phyloP scores from a whole-genome alignment of 2,888 invertebrate species.

The Tholera decimalis region DNA sequence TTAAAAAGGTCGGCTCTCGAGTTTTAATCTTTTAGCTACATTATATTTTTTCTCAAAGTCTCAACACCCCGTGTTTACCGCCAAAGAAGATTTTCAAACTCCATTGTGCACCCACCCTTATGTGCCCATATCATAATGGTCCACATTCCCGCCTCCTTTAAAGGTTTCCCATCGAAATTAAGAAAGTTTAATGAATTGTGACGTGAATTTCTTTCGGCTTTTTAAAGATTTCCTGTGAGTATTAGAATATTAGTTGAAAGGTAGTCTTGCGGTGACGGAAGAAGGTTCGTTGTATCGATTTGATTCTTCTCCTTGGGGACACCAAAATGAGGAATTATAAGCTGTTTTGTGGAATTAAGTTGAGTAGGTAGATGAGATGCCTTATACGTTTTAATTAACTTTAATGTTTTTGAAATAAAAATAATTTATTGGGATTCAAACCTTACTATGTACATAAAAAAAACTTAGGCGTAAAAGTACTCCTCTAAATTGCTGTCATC shows the following conservation, averaged over 20 bases:
- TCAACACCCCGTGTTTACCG: slow-evolving; percentile 45
- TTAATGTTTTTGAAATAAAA: not conserved
- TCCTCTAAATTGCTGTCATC: too few species aligned
- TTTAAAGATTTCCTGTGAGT: slow-evolving; percentile 54
- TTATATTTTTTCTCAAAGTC: slow-evolving; percentile 42
- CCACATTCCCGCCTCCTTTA: slow-evolving; percentile 61
- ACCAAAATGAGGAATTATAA: not conserved
- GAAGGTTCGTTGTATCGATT: slow-evolving; percentile 10
- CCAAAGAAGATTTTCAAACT: slow-evolving; percentile 44
- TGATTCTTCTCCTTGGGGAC: slow-evolving; percentile 41
- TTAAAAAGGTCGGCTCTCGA: slow-evolving; percentile 25
- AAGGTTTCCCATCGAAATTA: slow-evolving; percentile 69
- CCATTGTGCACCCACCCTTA: slow-evolving; percentile 51
- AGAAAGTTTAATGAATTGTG: slow-evolving; percentile 74
- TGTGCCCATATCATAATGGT: slow-evolving; percentile 59
- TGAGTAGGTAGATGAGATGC: slow-evolving; percentile 9
- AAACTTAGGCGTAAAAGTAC: too few species aligned
- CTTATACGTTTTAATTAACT: slow-evolving; percentile 16
- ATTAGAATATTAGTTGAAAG: slow-evolving; percentile 49
- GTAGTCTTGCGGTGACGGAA: slow-evolving; percentile 16
- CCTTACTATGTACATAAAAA: too few species aligned
- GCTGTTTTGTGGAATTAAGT: slow-evolving; percentile 17
- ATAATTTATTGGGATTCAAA: too few species aligned
- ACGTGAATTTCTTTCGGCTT: slow-evolving; percentile 49
- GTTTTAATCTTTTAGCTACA: slow-evolving; percentile 49